Base-by-base conservation (phyloP, 2,888 invertebrate genomes). In the Oasisia sp. region DNA sequence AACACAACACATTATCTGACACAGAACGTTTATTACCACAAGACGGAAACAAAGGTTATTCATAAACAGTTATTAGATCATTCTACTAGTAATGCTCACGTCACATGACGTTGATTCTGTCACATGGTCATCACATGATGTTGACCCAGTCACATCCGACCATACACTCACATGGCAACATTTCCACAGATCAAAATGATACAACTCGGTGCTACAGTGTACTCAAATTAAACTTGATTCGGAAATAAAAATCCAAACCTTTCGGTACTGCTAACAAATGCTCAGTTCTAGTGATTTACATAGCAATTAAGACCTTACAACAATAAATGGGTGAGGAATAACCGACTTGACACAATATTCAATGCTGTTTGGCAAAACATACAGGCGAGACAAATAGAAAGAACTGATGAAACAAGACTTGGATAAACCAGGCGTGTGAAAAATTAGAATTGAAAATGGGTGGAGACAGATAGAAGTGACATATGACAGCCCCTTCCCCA, bases 1-100 rank as follows among this genome's bases (percentile, higher is more conserved):
- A 74, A 74, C 14, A 74, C n/a, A 74, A 19, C 14, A 74, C 27
- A 74, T 74, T 27, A 27, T n/a, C 14, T 74, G n/a, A 74, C 74
- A 74, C 74, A 74, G n/a, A 74, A 74, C 27, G 74, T 74, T 74
- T 74, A 74, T 74, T 74, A 19, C 74, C 74, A 74, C 74, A 74
- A 56, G 56, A 56, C 56, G 4, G 38, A 56, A 74, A 74, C 58
- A 74, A 19, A 74, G n/a, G 27, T 74, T 27, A n/a, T 74, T 27
- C 27, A 58, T 58, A 14, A 58, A 74, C 74, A 74, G 50, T 50
- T 50, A 50, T 50, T n/a, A 58, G 58, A 74, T 74, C 74, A 74
- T 74, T 74, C 74, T 74, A 74, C 74, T 27, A 74, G 74, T 7
- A 74, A 74, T 74, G 74, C 74, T 19, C n/a, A 74, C 27, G 74